Conservation (phyloP, 2,797 vertebrate species). For the Prunella strophiata region DNA sequence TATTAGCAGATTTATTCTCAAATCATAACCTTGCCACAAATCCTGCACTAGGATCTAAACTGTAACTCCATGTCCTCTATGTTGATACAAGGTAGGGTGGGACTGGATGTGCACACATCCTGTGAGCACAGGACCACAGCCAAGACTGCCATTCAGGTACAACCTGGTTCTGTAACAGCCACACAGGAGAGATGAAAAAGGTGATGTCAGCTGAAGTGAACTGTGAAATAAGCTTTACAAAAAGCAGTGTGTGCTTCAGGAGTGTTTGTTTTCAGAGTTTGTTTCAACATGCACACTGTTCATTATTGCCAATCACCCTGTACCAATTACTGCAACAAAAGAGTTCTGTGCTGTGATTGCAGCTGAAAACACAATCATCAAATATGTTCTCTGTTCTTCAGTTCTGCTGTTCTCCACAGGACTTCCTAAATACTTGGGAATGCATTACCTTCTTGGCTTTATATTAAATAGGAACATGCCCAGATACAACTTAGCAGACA, state of each 20-base stretch:
- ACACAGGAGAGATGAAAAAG: neutral
- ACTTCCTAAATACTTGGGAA: neutral
- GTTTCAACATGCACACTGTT: neutral
- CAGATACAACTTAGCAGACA: neutral
- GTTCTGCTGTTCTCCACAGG: neutral
- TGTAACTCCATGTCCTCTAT: neutral
- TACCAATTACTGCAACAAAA: neutral
- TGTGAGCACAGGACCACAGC: neutral
- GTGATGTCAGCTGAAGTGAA: neutral
- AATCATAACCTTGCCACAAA: neutral
- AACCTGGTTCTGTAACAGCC: neutral
- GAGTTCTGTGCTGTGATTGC: neutral
- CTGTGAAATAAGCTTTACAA: neutral
- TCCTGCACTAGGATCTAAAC: neutral
- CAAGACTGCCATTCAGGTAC: neutral
- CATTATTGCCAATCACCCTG: neutral
- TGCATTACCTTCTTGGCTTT: neutral
- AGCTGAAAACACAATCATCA: neutral
- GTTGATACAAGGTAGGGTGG: neutral
- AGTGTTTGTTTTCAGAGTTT: neutral
- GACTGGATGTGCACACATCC: neutral
- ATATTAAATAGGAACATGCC: neutral
- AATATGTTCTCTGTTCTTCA: neutral
- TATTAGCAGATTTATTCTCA: neutral
- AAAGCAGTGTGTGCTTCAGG: neutral